Base-by-base conservation (phyloP, 2,888 invertebrate species). In the Tanypteryx hageni region DNA sequence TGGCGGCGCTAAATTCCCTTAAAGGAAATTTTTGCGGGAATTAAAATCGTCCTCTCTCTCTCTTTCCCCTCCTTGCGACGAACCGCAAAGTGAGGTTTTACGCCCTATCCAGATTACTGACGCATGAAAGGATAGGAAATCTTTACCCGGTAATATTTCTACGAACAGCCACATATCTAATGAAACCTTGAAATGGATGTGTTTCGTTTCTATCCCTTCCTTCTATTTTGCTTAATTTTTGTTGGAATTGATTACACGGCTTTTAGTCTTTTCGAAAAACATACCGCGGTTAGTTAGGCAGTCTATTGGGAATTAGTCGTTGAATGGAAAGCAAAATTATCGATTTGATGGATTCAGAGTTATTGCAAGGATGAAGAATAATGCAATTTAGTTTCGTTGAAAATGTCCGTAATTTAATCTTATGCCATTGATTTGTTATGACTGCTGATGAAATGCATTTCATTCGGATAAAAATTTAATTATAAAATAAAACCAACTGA, bases 21-120 rank as follows among this genome's bases (percentile, higher is more conserved):
- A 13, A 27, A 76, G 27, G 76, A 27, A 27, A 76, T 76, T 76
- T 76, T 27, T 76, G 22, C 22, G 76, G 22, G 76, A 27, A 27
- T 76, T 27, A 76, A 76, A 61, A 61, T 13, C 22, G 76, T 13
- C 13, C 9, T 68, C 64, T 44, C 44, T 64, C 18, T 68, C 68
- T 68, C 68, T n/a, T n/a, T 5, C 44, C 44, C 5, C 5, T 44
- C 44, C 44, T 5, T 9, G 27, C 22, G 76, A 13, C 44, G 44
- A 76, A 76, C 27, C 76, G 22, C 76, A 18, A 76, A 22, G 22
- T 76, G 76, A 76, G 76, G 76, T 76, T 76, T 76, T 22, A 76
- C 13, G 27, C 76, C 76, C 13, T 76, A 27, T 76, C 76, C 76
- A 13, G 22, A 76, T 76, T 76, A 76, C 22, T 76, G 18, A 76